phyloP scores from a whole-genome alignment of 2,888 invertebrate genomes.

The Coremacera marginata region DNA sequence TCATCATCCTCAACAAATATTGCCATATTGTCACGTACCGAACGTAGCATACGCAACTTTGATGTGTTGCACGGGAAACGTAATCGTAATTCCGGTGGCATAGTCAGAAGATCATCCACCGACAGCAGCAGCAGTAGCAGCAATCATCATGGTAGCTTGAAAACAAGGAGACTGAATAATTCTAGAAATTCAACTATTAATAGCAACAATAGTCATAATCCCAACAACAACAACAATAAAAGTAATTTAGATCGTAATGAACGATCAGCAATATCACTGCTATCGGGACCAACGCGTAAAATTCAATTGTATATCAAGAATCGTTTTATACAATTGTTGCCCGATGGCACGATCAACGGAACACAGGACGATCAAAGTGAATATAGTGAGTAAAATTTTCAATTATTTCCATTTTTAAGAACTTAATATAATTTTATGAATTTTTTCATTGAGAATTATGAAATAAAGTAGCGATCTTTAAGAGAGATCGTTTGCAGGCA shows the following conservation, averaged over 20 bases:
- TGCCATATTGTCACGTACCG: conserved; percentile 65
- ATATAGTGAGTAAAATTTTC: conserved; percentile 80
- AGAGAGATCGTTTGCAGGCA: no score
- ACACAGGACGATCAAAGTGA: conserved; percentile 83
- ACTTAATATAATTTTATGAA: no score
- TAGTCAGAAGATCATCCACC: conserved; percentile 45
- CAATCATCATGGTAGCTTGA: conserved; percentile 57
- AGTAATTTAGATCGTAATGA: conserved; percentile 70
- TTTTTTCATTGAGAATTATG: no score
- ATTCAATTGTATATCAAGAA: conserved; percentile 89
- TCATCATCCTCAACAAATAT: conserved; percentile 41
- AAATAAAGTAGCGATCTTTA: no score
- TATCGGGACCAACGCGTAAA: conserved; percentile 84
- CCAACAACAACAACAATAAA: conserved; percentile 54
- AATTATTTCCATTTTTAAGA: neutral
- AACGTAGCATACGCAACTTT: conserved; percentile 63
- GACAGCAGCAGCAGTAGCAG: conserved; percentile 13
- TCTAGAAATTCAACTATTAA: conserved; percentile 63
- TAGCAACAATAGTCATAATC: conserved; percentile 48
- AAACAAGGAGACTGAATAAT: conserved; percentile 69
- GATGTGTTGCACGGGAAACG: conserved; percentile 11
- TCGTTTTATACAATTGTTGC: conserved; percentile 84
- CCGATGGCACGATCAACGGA: conserved; percentile 88
- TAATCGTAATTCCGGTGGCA: conserved; percentile 42
- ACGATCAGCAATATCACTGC: conserved; percentile 85